Conservation (phyloP, 2,888 invertebrate genomes). For the Caenorhabditis uteleia region DNA sequence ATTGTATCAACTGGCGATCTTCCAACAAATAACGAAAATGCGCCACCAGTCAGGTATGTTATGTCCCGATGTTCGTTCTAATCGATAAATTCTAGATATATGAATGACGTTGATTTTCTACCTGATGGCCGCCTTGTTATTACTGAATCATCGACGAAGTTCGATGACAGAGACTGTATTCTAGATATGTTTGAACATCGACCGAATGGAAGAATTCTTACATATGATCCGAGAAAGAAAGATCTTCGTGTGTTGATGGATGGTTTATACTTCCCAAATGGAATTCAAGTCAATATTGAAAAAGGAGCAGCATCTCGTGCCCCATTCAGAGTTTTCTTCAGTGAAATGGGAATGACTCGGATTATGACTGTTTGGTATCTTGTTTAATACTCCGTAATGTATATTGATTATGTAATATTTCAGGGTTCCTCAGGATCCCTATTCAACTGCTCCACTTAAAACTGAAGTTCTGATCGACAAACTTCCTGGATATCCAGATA, state of each 20-base stretch:
- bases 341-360: conserved; percentile 52
- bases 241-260: conserved; percentile 34
- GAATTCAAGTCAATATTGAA: conserved; percentile 42
- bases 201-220: conserved; percentile 52
- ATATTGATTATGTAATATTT: not conserved
- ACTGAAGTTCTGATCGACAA: conserved; percentile 39
- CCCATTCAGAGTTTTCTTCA: conserved; percentile 32
- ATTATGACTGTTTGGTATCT: conserved; percentile 37
- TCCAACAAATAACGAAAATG: conserved; percentile 21
- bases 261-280: conserved; percentile 53
- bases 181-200: conserved; percentile 51
- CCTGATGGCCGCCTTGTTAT: conserved; percentile 54
- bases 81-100: conserved; percentile 14
- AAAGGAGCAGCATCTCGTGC: conserved; percentile 20
- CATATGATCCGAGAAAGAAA: conserved; percentile 40
- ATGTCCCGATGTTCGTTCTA: no score
- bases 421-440: conserved; percentile 34
- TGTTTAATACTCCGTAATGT: not conserved
- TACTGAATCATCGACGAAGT: conserved; percentile 46
- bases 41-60: conserved; percentile 23
- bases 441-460: conserved; percentile 27
- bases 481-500: conserved; percentile 57
- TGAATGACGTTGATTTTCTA: conserved; percentile 52
- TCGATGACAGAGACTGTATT: conserved; percentile 50
- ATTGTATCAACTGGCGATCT: conserved; percentile 38